Evolutionary conservation across 2,888 invertebrate species (phyloP).

Genomic region (Erebia ligea): DNA sequence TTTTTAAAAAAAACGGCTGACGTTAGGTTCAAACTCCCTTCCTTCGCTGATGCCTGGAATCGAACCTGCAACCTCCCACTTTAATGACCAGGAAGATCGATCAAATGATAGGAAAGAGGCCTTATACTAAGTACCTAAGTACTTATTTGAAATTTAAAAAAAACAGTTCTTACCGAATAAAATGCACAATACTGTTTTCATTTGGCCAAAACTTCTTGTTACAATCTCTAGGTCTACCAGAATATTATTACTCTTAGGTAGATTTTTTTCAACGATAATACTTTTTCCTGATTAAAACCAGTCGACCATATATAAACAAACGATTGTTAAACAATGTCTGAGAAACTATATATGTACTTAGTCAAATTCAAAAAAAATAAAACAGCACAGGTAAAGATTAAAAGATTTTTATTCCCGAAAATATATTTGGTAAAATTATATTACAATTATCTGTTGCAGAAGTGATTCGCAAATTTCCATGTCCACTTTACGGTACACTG

Average conservation of each 20-base stretch:
- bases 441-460: background rate
- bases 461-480: constrained; percentile 46
- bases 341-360: background rate
- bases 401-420: background rate
- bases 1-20: too few species aligned
- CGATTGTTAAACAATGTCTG: background rate
- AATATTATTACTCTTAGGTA: background rate
- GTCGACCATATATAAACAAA: background rate
- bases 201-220: background rate
- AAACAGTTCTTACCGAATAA: constrained; percentile 10
- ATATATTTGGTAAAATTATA: background rate
- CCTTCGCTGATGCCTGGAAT: too few species aligned
- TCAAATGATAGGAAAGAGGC: background rate
- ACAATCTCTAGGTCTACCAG: background rate
- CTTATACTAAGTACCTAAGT: too few species aligned
- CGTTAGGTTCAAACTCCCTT: too few species aligned
- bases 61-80: too few species aligned
- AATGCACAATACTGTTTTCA: constrained; percentile 7
- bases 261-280: background rate
- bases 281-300: background rate
- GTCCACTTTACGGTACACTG: constrained; percentile 54
- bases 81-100: too few species aligned
- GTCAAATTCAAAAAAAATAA: too few species aligned
- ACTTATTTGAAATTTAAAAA: background rate
- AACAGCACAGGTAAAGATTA: background rate